These are phyloP conservation scores for Tyrannus savana DNA, from an alignment of 2,113 vertebrate species.

Conservation along the genomic window DNA sequence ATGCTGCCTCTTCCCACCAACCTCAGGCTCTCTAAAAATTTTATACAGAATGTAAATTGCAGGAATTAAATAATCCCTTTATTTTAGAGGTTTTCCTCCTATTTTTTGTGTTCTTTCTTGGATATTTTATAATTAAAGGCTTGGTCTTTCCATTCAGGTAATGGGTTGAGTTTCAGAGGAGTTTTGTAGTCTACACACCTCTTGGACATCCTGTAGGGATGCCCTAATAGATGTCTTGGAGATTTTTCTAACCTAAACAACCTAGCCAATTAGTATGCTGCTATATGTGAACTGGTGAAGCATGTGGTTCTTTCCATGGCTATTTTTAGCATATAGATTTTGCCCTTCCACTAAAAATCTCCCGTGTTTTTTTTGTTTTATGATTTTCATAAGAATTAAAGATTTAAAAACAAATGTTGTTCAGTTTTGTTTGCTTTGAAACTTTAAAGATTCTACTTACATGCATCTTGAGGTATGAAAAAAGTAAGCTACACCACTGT, in stretches of 20 bases:
- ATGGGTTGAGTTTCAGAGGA: background rate
- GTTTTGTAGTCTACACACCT: background rate
- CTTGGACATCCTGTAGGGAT: background rate
- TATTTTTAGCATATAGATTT: background rate
- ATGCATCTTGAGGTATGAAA: background rate
- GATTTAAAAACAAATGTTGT: background rate
- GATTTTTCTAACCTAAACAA: background rate
- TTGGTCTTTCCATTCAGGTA: background rate
- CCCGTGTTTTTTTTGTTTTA: background rate
- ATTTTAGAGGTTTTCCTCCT: background rate
- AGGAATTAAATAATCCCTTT: background rate
- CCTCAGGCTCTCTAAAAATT: background rate
- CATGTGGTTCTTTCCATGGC: background rate
- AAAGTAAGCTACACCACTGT: background rate
- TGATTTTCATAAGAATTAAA: background rate
- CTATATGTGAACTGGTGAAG: background rate
- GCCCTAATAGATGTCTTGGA: background rate
- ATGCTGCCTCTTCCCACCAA: background rate
- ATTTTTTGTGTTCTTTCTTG: background rate
- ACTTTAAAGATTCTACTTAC: background rate
- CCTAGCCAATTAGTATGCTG: background rate
- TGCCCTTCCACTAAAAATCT: background rate
- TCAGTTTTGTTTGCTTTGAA: background rate
- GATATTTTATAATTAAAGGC: background rate
- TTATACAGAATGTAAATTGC: background rate